Conservation (phyloP, 2,113 vertebrate genomes). For the Perca schrenkii region DNA sequence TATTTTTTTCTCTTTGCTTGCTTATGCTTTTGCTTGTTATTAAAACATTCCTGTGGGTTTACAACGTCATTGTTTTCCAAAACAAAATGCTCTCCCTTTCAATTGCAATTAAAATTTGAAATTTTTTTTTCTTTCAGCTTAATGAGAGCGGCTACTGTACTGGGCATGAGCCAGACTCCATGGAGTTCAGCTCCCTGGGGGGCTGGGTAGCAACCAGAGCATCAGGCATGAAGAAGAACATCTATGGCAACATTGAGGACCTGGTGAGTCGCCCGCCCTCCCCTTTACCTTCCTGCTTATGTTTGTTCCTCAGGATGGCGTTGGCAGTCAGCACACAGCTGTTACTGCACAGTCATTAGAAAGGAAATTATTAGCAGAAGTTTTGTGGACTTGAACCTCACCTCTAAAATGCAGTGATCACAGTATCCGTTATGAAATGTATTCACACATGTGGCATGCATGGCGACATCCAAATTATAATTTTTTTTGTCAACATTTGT, state of each 20-base stretch:
- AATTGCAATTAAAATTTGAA: constrained; percentile 23
- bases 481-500: not conserved
- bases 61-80: constrained; percentile 40
- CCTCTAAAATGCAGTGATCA: not conserved
- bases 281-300: constrained; percentile 1
- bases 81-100: constrained; percentile 31
- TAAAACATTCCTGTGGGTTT: constrained; percentile 70
- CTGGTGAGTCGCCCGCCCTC: constrained; percentile 84
- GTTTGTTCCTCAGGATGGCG: constrained; percentile 21
- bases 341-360: constrained; percentile 24
- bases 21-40: constrained; percentile 56
- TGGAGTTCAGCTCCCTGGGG: constrained; percentile 98
- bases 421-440: not conserved
- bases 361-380: constrained; percentile 36
- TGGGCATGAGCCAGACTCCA: constrained; percentile 97
- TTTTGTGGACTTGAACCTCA: constrained; percentile 24
- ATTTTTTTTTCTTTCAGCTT: constrained; percentile 84
- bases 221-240: constrained; percentile 99
- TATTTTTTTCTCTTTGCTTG: constrained; percentile 22
- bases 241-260: constrained; percentile 99
- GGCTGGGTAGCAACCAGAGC: constrained; percentile 98
- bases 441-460: not conserved
- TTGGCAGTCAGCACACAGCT: not conserved
- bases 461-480: not conserved
- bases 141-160: constrained; percentile 97